A percentile compares a stretch with the other conserved stretches of the same genome.
phyloP scores from a whole-genome alignment of 2,797 vertebrate species.

The Prunella strophiata region DNA sequence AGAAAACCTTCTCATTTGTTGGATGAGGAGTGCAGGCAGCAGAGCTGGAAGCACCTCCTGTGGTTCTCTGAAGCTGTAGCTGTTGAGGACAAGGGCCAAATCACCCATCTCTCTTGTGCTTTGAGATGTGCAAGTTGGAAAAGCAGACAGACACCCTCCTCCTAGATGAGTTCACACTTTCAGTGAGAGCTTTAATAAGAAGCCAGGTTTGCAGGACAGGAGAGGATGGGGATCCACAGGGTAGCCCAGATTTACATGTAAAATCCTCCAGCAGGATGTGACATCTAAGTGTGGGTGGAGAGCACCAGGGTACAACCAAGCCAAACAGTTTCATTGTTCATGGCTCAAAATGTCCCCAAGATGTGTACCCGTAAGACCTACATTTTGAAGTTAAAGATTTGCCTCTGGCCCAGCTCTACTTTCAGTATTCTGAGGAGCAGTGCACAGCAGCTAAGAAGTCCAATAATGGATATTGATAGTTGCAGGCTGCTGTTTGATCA shows the following conservation, averaged over 20 bases:
- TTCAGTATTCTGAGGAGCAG: neutral
- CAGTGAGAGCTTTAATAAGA: conserved; percentile 10
- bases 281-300: neutral
- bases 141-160: neutral
- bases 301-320: neutral
- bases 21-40: neutral
- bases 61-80: neutral
- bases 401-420: neutral
- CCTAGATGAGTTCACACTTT: neutral
- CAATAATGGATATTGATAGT: neutral
- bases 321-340: neutral
- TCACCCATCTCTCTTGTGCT: neutral
- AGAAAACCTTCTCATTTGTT: neutral
- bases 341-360: neutral
- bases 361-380: neutral
- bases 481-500: neutral
- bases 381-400: neutral
- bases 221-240: neutral
- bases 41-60: conserved; percentile 25
- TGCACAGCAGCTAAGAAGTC: neutral
- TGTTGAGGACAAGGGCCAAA: conserved; percentile 24
- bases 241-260: neutral
- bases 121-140: conserved; percentile 20
- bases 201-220: neutral
- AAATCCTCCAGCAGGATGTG: neutral